Evolutionary conservation across 2,888 invertebrate species (phyloP).

Genomic region (Scaptomyza polygonia): DNA sequence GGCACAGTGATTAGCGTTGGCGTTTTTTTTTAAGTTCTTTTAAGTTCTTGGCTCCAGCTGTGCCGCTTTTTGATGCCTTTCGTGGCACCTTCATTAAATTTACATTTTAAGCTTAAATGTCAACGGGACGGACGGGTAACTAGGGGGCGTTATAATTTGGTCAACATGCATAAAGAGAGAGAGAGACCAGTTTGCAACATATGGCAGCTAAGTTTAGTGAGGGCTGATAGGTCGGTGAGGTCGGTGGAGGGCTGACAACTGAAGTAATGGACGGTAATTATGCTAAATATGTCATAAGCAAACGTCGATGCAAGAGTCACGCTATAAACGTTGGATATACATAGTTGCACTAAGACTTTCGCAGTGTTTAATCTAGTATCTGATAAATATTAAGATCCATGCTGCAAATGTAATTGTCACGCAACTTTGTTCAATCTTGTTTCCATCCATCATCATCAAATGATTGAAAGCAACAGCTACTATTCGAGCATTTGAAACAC

Average conservation of each 20-base stretch:
- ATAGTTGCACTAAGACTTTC: too few species aligned
- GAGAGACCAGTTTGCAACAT: constrained; percentile 70
- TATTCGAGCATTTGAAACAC: constrained; percentile 15
- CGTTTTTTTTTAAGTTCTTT: too few species aligned
- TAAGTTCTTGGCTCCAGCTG: constrained; percentile 60
- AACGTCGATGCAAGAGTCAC: constrained; percentile 55
- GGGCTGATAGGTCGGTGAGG: background rate
- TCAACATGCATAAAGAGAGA: constrained; percentile 45
- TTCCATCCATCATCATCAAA: background rate
- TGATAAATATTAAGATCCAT: too few species aligned
- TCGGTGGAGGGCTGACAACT: constrained; percentile 55
- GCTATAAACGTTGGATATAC: constrained; percentile 11
- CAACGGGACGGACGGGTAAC: constrained; percentile 2
- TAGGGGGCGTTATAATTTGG: constrained; percentile 11
- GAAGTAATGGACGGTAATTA: constrained; percentile 76
- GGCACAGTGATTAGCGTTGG: constrained; percentile 53
- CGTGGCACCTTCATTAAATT: constrained; percentile 65
- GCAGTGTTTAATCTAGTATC: too few species aligned
- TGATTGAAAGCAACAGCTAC: constrained; percentile 34
- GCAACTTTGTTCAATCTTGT: background rate
- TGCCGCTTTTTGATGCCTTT: constrained; percentile 63
- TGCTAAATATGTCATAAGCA: constrained; percentile 74
- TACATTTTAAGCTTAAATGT: constrained; percentile 60
- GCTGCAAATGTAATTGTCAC: background rate
- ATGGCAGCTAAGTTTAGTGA: constrained; percentile 53